Evolutionary conservation across 2,888 invertebrate species (phyloP), one percentile per base, ranked within the genome.

Genomic region (Alentia gelatinosa): DNA sequence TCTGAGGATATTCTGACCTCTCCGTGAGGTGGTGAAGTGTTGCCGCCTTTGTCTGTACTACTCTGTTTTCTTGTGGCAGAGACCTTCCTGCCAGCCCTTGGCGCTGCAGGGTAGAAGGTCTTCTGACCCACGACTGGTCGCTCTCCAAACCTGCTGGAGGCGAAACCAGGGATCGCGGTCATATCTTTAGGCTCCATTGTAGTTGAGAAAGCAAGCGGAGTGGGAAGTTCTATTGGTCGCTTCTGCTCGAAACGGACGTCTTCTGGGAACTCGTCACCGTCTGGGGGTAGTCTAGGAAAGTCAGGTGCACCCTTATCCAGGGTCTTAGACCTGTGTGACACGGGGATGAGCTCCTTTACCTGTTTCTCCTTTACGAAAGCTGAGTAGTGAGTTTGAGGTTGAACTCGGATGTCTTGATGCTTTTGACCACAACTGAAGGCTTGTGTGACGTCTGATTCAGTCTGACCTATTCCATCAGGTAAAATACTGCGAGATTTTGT

Each of bases 221-320:
- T 23, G 15, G 86, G 86, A 3, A 86, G 50, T 23, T 42, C 86
- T 42, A 30, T 19, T 30, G 42, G 86, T 30, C 50, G 12, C 15
- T 50, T 33, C 26, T 30, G 42, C 26, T 42, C 50, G 19, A 50
- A 42, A 30, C 47, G 42, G 1, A 50, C 15, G 7, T 83, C 37
- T 30, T 90, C 90, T 39, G 90, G 90, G 63, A 90, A 90, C 68
- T 90, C 90, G 68, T 90, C 37, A 19, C 90, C 90, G 42, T 90
- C 90, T n/a, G 90, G 90, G 3, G 90, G 90, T 9, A 90, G 56
- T n/a, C 90, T n/a, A 3, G 90, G 90, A 30, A 63, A 90, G 35
- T 30, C 50, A 15, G 90, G 90, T n/a, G 90, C 56, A 15, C 15
- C 79, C 15, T 39, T 39, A 39, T 79, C 74, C 19, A 74, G 12